Conservation (phyloP, 37 sponge, comb jelly and placozoan genomes). For the Ianthella basta region DNA sequence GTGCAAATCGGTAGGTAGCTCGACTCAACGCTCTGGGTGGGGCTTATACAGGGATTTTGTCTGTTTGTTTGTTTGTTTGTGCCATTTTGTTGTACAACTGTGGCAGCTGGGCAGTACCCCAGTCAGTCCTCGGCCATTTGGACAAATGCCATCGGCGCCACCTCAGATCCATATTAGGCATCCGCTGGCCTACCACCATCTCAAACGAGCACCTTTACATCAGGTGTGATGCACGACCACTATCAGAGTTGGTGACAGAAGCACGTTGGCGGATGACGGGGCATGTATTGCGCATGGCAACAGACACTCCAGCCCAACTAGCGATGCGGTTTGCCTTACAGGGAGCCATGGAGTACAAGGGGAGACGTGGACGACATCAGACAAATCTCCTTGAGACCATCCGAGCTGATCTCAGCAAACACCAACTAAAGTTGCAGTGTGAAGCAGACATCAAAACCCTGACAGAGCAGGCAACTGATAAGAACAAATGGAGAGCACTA, state of each 20-base stretch:
- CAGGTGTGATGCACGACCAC: slow-evolving; percentile 15
- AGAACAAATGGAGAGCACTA: too few relatives aligned
- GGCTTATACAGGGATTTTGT: too few relatives aligned
- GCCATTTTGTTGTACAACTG: slow-evolving; percentile 21
- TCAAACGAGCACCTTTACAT: slow-evolving; percentile 23
- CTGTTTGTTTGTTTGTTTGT: not conserved
- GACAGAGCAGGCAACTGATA: too few relatives aligned
- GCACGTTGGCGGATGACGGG: slow-evolving; percentile 15
- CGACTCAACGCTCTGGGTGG: too few relatives aligned
- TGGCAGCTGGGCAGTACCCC: slow-evolving; percentile 19
- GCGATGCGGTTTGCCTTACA: not conserved
- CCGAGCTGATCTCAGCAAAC: slow-evolving; percentile 14
- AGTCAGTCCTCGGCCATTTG: not conserved
- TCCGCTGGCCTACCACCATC: slow-evolving; percentile 23
- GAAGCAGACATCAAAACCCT: too few relatives aligned
- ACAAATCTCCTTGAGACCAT: slow-evolving; percentile 20
- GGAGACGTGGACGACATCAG: slow-evolving; percentile 18
- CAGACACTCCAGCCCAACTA: slow-evolving; percentile 19
- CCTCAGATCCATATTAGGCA: slow-evolving; percentile 16
- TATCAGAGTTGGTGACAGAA: slow-evolving; percentile 32
- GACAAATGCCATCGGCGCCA: slow-evolving; percentile 27
- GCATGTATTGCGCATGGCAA: slow-evolving; percentile 17
- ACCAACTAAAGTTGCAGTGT: too few relatives aligned
- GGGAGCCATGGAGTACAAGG: slow-evolving; percentile 9
- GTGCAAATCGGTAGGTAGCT: too few relatives aligned